Evolutionary conservation across 1,140 invertebrate species (phyloP).

Genomic region (Phymastichus coffea): DNA sequence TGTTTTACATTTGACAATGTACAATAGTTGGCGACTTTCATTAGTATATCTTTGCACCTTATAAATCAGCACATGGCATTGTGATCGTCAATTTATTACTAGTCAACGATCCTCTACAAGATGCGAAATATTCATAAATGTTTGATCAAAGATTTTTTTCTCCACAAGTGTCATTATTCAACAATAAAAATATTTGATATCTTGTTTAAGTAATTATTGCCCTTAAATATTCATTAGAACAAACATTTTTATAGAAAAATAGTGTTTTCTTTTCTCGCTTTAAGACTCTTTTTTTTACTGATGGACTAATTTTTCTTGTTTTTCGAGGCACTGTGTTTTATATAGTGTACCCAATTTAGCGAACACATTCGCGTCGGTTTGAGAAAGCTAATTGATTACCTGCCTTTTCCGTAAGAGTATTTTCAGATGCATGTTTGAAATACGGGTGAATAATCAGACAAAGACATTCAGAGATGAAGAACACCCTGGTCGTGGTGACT

Average conservation of each 20-base stretch:
- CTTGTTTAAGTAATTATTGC: constrained; percentile 26
- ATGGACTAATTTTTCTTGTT: constrained; percentile 12
- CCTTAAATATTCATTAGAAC: constrained; percentile 11
- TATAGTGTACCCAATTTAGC: constrained; percentile 7
- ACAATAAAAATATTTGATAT: constrained; percentile 18
- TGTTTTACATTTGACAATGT: constrained; percentile 5
- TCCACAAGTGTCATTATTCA: background rate
- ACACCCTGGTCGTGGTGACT: constrained; percentile 56
- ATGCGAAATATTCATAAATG: constrained; percentile 7
- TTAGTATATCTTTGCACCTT: constrained; percentile 8
- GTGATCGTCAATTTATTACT: background rate
- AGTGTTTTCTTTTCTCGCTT: constrained; percentile 12
- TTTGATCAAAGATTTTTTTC: constrained; percentile 1
- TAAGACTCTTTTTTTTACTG: constrained; percentile 13
- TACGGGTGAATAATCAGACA: too few species aligned
- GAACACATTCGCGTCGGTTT: constrained; percentile 4
- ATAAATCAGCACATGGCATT: constrained; percentile 5
- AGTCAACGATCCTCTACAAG: background rate
- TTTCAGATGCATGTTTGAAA: too few species aligned
- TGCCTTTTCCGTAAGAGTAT: constrained; percentile 19
- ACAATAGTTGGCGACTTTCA: constrained; percentile 12
- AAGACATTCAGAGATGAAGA: constrained; percentile 57
- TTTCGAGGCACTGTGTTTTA: constrained; percentile 20
- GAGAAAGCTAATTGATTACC: constrained; percentile 10
- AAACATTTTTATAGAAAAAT: constrained; percentile 21